Base-by-base conservation (phyloP, 2,797 vertebrate genomes). In the Sebastiscus tertius region DNA sequence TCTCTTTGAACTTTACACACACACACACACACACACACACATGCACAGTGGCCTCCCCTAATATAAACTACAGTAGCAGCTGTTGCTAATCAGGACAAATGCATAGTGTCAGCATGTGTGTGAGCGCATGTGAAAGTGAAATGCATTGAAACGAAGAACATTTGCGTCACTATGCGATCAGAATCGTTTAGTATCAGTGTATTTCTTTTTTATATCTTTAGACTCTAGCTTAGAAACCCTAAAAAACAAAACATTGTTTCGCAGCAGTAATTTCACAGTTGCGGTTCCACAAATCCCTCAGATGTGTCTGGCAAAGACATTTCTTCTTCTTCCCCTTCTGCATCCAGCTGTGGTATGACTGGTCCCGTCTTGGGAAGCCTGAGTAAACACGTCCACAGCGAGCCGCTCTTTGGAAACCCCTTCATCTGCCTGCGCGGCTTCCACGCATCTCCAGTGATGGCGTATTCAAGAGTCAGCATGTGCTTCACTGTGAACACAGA, bases 371-470 rank as follows among this genome's bases (percentile, higher is more conserved):
- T 89, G 0, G 98, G 97, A 80, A 99, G 95, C 82, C 98, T 94
- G 78, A 99, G 96, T 75, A 99, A 95, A 89, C 97, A 98, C 3
- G 98, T 98, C 94, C 97, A 97, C 78, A 99, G 93, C 7, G 97
- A 98, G 2, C 99, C 99, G 0, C 96, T 97, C 74, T 97, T 96
- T 0, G 97, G 98, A 82, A 99, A 99, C 6, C 98, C 99, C 0
- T 94, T 95, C 92, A 94, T 96, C 90, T 99, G 97, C 80, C 95
- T 95, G 71, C 94, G 95, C 66, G 96, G 95, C 86, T 95, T 97
- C 99, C 99, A 99, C 5, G 84, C 95, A 29, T 95, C 87, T 4
- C 84, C 93, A 12, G 95, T 91, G 49, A 99, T 94, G 0, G 93
- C 84, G 68, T 99, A 99, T 61, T 98, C 96, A 20, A 98, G 92